A percentile compares a stretch with the other conserved stretches of the same genome.
Evolutionary conservation across 2,113 vertebrate genomes (phyloP).

Genomic region (Oenanthe oenanthe): DNA sequence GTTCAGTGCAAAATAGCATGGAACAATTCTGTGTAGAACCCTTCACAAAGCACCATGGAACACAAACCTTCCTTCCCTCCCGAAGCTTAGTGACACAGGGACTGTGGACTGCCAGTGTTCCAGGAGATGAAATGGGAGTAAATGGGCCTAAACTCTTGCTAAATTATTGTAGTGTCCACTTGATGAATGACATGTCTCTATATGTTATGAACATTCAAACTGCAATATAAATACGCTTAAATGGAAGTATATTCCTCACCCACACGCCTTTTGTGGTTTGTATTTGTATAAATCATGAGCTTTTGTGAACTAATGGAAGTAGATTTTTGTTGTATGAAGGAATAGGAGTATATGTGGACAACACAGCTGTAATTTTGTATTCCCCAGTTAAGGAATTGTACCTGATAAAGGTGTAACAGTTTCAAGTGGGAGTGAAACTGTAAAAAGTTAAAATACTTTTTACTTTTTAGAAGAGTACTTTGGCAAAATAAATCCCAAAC

Average conservation of each 20-base stretch:
- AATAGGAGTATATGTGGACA: neutral
- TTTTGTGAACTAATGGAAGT: neutral
- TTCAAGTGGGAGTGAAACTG: neutral
- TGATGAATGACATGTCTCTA: neutral
- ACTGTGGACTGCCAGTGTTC: neutral
- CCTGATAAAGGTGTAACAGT: neutral
- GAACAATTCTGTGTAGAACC: neutral
- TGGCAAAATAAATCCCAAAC: neutral
- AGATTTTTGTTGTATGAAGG: neutral
- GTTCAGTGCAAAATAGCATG: neutral
- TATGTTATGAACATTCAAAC: neutral
- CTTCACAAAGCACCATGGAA: neutral
- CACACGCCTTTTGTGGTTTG: neutral
- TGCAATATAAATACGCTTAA: neutral
- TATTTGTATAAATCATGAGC: neutral
- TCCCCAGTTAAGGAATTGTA: neutral
- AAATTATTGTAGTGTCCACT: neutral
- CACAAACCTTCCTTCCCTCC: neutral
- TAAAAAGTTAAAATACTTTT: neutral
- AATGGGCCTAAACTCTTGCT: neutral
- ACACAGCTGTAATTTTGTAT: neutral
- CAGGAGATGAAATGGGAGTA: neutral
- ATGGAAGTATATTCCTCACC: neutral
- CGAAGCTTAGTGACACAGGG: rapidly evolving
- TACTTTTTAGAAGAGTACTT: neutral